phyloP scores from a whole-genome alignment of 2,888 invertebrate species.

The Eupithecia centaureata region DNA sequence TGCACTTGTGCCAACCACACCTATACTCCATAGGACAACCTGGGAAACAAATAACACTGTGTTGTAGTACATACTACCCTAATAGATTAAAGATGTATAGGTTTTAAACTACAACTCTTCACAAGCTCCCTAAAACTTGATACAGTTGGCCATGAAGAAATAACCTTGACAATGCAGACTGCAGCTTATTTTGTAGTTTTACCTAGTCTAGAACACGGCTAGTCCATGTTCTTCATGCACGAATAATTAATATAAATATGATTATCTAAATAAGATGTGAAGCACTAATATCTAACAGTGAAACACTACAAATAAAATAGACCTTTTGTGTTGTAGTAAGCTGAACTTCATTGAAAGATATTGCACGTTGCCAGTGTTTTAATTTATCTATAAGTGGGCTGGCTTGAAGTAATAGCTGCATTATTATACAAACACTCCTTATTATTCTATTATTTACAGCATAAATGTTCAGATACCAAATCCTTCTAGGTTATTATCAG shows the following conservation, averaged over 20 bases:
- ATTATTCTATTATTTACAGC: slow-evolving; percentile 49
- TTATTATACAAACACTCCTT: slow-evolving; percentile 46
- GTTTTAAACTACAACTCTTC: not conserved
- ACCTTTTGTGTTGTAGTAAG: slow-evolving; percentile 88
- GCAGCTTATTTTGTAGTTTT: not conserved
- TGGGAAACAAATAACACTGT: slow-evolving; percentile 52
- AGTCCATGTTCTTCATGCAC: not conserved
- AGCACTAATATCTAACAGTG: not conserved
- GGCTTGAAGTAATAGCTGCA: slow-evolving; percentile 83
- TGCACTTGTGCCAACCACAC: slow-evolving; percentile 88
- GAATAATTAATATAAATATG: not conserved
- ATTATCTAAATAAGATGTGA: slow-evolving; percentile 18
- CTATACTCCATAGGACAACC: slow-evolving; percentile 89
- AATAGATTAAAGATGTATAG: not conserved
- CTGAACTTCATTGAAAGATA: slow-evolving; percentile 78
- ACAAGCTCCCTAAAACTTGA: not conserved
- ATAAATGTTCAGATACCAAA: slow-evolving; percentile 18
- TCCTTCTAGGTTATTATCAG: slow-evolving; percentile 37
- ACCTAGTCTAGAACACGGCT: not conserved
- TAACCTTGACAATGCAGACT: slow-evolving; percentile 1
- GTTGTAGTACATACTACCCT: not conserved
- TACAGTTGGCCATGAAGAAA: not conserved
- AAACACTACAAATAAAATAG: slow-evolving; percentile 55
- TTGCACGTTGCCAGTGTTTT: slow-evolving; percentile 77
- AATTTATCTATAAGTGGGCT: slow-evolving; percentile 82